Percentiles rank a stretch among this genome's conserved stretches.
phyloP scores from a whole-genome alignment of 1,140 invertebrate species.

The Drosophila carrolli region DNA sequence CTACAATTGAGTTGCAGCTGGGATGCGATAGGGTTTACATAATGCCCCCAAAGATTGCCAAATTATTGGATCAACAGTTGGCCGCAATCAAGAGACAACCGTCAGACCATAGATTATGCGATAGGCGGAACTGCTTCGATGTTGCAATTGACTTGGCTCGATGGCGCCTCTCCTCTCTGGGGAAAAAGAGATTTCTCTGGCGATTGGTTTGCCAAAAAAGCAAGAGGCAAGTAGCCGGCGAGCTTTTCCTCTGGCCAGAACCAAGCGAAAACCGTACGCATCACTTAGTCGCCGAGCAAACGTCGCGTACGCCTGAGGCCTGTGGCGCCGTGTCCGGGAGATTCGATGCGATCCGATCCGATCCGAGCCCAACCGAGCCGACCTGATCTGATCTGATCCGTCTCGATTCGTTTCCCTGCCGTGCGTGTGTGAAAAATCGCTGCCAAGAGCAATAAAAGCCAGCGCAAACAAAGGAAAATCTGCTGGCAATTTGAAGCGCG shows the following conservation, averaged over 20 bases:
- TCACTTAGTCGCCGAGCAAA: constrained; percentile 69
- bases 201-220: constrained; percentile 38
- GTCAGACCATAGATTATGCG: constrained; percentile 48
- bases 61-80: constrained; percentile 60
- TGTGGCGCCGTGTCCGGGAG: constrained; percentile 46
- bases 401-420: constrained; percentile 37
- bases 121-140: constrained; percentile 42
- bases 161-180: constrained; percentile 26
- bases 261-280: constrained; percentile 30
- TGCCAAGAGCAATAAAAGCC: constrained; percentile 59
- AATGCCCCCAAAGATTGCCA: constrained; percentile 50
- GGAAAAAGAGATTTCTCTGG: constrained; percentile 1
- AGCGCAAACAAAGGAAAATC: constrained; percentile 48
- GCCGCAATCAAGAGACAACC: constrained; percentile 14
- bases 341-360: constrained; percentile 59
- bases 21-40: constrained; percentile 53
- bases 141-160: constrained; percentile 49
- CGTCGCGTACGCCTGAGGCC: constrained; percentile 66
- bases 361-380: constrained; percentile 23
- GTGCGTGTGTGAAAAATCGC: constrained; percentile 33
- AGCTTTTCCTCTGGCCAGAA: constrained; percentile 60
- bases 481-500: constrained; percentile 31
- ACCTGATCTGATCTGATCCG: constrained; percentile 47
- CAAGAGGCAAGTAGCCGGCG: constrained; percentile 21
- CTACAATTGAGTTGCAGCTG: constrained; percentile 67